Base-by-base conservation (phyloP, 1,140 invertebrate species). In the Drosophila lowei region DNA sequence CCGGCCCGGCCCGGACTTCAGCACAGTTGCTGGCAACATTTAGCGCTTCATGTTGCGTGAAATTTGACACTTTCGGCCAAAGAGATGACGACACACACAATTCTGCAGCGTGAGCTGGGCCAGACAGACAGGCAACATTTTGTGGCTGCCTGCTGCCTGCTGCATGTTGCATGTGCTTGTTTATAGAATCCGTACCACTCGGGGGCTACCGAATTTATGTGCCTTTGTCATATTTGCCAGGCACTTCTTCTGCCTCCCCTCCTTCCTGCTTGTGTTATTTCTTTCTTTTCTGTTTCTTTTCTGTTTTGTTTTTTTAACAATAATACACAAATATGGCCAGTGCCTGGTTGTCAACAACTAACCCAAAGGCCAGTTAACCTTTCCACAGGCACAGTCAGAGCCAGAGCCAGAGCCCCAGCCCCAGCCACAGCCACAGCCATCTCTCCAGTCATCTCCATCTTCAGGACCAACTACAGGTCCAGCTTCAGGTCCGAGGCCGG, bases 31-130 rank as follows among this genome's bases (percentile, higher is more conserved):
- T 86, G 83, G 83, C 78, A 80, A 66, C 83, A 88, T 83, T 88
- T 88, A 88, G 83, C 83, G 78, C 78, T 79, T 81, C 83, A 88
- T 88, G 83, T 88, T 88, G 83, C 83, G 83, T 88, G 83, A 88
- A 88, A 88, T 88, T 88, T 88, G 83, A 88, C 83, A 88, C 83
- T 88, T 88, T 88, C 56, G 77, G 49, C 47, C 56, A 21, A 16
- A 46, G 55, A 62, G 67, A 86, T 84, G 80, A 84, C 80, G 81
- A 85, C 80, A 85, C 79, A 81, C 6, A 79, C 68, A 78, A 62
- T 74, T 55, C 55, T 72, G 56, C 72, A 55, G 64, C 64, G 21
- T 48, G 34, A 38, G 34, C 63, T 61, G 21, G 55, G 54, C 64
- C 81, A 85, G 81, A 85, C 81, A 88, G 68, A 78, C 68, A 62